These are phyloP conservation scores for human DNA, from an alignment of 2,113 vertebrate genomes.

Conservation along the genomic window DNA sequence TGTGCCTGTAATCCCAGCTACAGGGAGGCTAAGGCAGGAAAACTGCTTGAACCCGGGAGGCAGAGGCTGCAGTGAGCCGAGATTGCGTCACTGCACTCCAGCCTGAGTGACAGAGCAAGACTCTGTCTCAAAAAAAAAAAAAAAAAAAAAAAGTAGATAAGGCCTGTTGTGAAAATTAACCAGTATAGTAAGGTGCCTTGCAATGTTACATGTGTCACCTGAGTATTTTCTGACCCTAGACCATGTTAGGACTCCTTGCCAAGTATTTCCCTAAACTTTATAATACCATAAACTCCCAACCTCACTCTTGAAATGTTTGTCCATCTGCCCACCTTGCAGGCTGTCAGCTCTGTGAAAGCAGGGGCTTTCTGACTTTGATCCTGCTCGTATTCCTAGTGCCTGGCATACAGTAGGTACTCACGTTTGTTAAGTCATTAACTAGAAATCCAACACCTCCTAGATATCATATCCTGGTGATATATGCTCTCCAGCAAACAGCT, in stretches of 20 bases:
- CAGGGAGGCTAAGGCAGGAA: too few species aligned
- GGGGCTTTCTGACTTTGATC: not conserved
- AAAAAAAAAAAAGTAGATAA: not conserved
- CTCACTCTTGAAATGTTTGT: not conserved
- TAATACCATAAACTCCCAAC: not conserved
- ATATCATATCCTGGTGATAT: not conserved
- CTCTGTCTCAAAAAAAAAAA: too few species aligned
- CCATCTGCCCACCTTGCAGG: not conserved
- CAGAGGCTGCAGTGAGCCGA: too few species aligned
- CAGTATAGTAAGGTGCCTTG: not conserved
- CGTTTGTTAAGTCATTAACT: not conserved
- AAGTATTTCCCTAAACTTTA: not conserved
- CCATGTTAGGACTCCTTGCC: not conserved
- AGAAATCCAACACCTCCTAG: not conserved
- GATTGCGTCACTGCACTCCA: too few species aligned
- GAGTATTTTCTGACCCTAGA: not conserved
- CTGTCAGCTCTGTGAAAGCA: not conserved
- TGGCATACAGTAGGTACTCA: not conserved
- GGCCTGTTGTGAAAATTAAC: not conserved
- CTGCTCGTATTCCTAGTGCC: not conserved
- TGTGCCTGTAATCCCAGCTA: too few species aligned
- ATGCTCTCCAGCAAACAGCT: not conserved
- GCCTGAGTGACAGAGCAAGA: too few species aligned
- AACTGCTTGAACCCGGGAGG: too few species aligned
- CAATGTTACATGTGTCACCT: not conserved